Base-by-base conservation (phyloP, 2,888 invertebrate genomes). In the Lomographa bimaculata region DNA sequence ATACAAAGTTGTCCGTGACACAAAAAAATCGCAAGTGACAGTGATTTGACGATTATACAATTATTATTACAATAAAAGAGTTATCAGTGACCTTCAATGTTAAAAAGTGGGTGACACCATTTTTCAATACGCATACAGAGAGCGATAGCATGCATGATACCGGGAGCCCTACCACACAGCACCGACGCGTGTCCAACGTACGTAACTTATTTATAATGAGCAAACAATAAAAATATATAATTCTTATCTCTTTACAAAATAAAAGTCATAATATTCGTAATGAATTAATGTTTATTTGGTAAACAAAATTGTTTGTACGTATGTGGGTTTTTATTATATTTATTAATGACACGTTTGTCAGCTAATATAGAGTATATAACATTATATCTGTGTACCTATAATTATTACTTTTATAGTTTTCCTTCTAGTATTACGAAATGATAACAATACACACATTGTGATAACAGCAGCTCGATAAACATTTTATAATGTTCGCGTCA, bases 61-160 rank as follows among this genome's bases (percentile, higher is more conserved):
- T 68, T 70, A 66, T 66, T 66, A 68, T 63, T 67, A 68, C 34
- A 30, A 24, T 44, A 47, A 61, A 57, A 47, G 25, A 58, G 61
- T 60, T 73, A 80, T 71, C 69, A 57, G 61, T 69, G 80, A 84
- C 86, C 86, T 85, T 87, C 82, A 81, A 68, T 71, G 63, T 66
- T 62, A 58, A 77, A 75, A 86, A 79, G 81, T 86, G 71, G 86
- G 86, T 86, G 82, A 82, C 85, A 71, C 70, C 59, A 65, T 66
- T 72, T 63, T 53, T 60, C 66, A 63, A 54, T 66, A 70, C 67
- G 70, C 68, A 70, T 65, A 61, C 12, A 51, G 60, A 59, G 59
- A 47, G 39, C 46, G 73, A 74, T 75, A 75, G 73, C 61, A 47
- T 47, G 38, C 18, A 9, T 27, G 28, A 30, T 73, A 71, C 60